Evolutionary conservation across 2,113 vertebrate species (phyloP), one percentile per base, ranked within the genome.

Genomic region (Onychostruthus taczanowskii): DNA sequence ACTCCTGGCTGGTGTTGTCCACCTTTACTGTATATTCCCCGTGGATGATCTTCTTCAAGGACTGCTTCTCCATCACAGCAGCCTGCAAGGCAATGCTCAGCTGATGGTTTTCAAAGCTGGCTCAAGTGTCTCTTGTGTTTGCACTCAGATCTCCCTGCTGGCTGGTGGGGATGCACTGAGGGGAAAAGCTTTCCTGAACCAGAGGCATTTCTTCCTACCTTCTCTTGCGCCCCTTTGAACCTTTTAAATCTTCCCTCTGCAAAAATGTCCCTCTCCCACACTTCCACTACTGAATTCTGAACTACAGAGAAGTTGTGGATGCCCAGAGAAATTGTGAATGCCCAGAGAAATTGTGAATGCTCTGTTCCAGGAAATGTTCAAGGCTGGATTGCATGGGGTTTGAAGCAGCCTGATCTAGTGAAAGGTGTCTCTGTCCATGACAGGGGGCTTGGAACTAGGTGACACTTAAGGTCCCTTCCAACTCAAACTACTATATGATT

Each of bases 11-110:
- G 52, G 19, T 0, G 3, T 7, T 28, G 68, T 17, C 41, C 53
- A 24, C 11, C 14, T 58, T 58, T 28, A 37, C 0, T 0, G 46
- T 2, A 0, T 20, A 33, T 73, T 63, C 64, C 13, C 26, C 24
- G 6, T 46, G 8, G 7, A 15, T 22, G 9, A n/a, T 39, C 14
- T 86, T 26, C 66, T 52, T 68, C 30, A 22, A 62, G 47, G 30
- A 8, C 66, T 82, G 43, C n/a, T 89, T 28, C 24, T 77, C 55
- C 12, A 49, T 31, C 28, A 22, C 55, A 77, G 35, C 28, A 80
- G 46, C 55, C 64, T 66, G n/a, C 46, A 56, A 62, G 22, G 59
- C 58, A 84, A 55, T 14, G 4, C 41, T 72, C 50, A 61, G 24
- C 50, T 78, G 30, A 12, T 23, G 11, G 16, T 55, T 84, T 76